A percentile compares a stretch with the other conserved stretches of the same genome.
Conservation (phyloP, 2,888 invertebrate species). For the Agrenia bidenticulata region DNA sequence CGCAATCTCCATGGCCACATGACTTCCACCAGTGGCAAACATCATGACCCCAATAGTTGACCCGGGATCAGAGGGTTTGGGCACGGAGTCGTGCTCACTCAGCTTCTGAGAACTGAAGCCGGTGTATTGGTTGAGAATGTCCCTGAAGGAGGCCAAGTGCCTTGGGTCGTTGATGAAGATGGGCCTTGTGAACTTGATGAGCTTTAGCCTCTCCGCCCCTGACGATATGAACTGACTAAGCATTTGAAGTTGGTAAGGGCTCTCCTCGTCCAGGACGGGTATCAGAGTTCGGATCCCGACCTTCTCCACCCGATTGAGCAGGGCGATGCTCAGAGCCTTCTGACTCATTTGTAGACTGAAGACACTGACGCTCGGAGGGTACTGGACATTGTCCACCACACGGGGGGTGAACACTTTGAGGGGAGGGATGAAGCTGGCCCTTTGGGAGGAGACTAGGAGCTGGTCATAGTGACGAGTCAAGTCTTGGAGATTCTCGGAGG, state of each 20-base stretch:
- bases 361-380: background rate
- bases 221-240: slow-evolving; percentile 30
- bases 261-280: slow-evolving; percentile 41
- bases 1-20: slow-evolving; percentile 39
- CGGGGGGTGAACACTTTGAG: slow-evolving; percentile 33
- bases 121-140: slow-evolving; percentile 23
- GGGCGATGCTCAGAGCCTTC: slow-evolving; percentile 30
- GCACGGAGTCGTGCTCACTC: background rate
- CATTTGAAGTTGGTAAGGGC: slow-evolving; percentile 27
- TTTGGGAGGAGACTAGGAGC: background rate
- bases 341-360: slow-evolving; percentile 45
- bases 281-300: slow-evolving; percentile 42
- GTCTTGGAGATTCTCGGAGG: too few species aligned
- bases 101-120: slow-evolving; percentile 20
- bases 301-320: slow-evolving; percentile 47
- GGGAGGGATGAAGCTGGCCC: background rate
- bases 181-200: slow-evolving; percentile 35
- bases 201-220: slow-evolving; percentile 23
- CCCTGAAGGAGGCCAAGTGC: slow-evolving; percentile 24
- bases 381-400: slow-evolving; percentile 11
- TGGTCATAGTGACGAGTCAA: background rate
- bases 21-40: slow-evolving; percentile 40
- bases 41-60: slow-evolving; percentile 36
- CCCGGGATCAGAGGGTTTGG: background rate
- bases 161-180: slow-evolving; percentile 30